Percentiles rank a stretch among this genome's conserved stretches.
Evolutionary conservation across 1,140 invertebrate species (phyloP).

Genomic region (Diorhabda sublineata): DNA sequence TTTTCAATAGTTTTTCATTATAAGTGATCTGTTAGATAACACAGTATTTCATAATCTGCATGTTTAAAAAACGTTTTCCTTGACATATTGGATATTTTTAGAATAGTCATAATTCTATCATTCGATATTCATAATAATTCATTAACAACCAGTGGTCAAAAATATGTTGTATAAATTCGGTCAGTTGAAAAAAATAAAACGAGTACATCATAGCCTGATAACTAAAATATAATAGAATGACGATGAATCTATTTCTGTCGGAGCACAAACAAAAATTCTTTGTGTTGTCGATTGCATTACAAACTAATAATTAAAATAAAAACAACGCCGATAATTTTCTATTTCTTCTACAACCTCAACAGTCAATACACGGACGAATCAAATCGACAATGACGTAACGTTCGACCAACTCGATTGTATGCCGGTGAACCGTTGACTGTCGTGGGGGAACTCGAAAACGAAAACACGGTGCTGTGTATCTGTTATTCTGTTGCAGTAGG

Average conservation of each 20-base stretch:
- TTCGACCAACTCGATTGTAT: background rate
- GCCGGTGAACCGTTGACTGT: background rate
- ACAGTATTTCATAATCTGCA: too few relatives aligned
- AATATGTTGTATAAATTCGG: too few relatives aligned
- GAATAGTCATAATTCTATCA: too few relatives aligned
- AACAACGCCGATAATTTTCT: background rate
- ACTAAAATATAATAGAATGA: background rate
- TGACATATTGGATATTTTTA: too few relatives aligned
- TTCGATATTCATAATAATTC: too few relatives aligned
- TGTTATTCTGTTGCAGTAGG: conserved; percentile 1
- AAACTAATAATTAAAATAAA: background rate
- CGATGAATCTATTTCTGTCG: background rate
- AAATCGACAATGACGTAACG: conserved; percentile 2
- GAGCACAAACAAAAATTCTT: background rate
- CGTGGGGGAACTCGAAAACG: conserved; percentile 1
- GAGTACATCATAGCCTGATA: too few relatives aligned
- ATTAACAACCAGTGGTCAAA: too few relatives aligned
- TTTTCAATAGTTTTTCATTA: too few relatives aligned
- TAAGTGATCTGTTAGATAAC: too few relatives aligned
- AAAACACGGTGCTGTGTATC: background rate
- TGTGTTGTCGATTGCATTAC: background rate
- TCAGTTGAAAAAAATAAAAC: too few relatives aligned
- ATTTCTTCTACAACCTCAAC: conserved; percentile 1
- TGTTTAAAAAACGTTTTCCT: too few relatives aligned
- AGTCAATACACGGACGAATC: background rate